Evolutionary conservation across 2,888 invertebrate species (phyloP).

Genomic region (Glyphotaelius pellucidus): DNA sequence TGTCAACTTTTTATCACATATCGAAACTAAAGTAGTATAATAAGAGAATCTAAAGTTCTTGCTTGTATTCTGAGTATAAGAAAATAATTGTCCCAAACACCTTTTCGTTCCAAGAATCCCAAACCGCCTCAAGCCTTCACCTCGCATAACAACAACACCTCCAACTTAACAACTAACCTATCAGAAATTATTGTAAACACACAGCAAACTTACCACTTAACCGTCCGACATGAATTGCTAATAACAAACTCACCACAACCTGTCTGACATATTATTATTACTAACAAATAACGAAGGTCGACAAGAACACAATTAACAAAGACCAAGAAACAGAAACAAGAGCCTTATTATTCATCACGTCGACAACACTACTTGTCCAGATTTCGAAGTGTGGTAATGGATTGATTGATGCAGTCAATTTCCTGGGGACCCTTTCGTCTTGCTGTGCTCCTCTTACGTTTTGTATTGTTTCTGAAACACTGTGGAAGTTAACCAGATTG

Average conservation of each 20-base stretch:
- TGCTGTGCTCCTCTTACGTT: neutral
- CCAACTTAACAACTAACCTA: neutral
- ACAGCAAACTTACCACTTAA: neutral
- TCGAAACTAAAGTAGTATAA: too few species aligned
- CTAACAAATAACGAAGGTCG: neutral
- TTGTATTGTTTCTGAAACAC: neutral
- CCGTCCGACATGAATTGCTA: neutral
- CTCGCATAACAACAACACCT: neutral
- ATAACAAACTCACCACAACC: neutral
- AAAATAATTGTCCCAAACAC: neutral
- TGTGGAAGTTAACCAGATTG: neutral
- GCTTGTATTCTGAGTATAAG: neutral
- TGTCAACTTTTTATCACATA: too few species aligned
- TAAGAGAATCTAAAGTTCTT: too few species aligned
- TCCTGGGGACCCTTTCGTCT: neutral
- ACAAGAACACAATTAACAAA: neutral
- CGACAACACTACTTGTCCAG: neutral
- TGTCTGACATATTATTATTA: neutral
- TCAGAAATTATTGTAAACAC: neutral
- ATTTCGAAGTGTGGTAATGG: neutral
- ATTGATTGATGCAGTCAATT: constrained; percentile 6
- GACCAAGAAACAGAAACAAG: neutral
- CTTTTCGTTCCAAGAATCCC: neutral
- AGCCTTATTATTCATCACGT: neutral
- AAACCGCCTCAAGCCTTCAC: neutral